phyloP scores from a whole-genome alignment of 2,797 vertebrate species.

The Zalophus californianus region DNA sequence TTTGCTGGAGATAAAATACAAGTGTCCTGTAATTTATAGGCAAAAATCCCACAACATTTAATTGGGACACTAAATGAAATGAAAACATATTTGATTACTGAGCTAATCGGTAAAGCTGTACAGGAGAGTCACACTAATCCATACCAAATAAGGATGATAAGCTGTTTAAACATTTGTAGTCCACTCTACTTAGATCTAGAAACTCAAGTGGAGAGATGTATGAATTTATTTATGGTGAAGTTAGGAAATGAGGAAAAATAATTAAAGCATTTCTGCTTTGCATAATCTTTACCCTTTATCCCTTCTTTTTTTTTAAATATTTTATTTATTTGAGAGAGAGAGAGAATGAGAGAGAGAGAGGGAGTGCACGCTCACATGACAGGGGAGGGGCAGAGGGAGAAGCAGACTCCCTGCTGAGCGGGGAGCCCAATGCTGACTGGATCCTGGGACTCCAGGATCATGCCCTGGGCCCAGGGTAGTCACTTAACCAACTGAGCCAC shows the following conservation, averaged over 20 bases:
- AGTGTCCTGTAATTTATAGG: not conserved
- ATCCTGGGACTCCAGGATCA: no score
- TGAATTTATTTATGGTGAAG: conserved; percentile 31
- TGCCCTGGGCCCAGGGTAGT: no score
- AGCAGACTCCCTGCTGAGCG: no score
- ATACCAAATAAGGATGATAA: not conserved
- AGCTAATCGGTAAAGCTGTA: conserved; percentile 39
- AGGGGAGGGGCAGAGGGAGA: no score
- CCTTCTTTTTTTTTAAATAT: no score
- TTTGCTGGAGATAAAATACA: not conserved
- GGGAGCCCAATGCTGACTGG: no score
- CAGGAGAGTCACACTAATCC: not conserved
- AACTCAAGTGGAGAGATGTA: conserved; percentile 23
- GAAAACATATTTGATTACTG: conserved; percentile 8
- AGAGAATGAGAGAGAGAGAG: no score
- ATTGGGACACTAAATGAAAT: conserved; percentile 2
- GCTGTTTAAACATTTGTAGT: not conserved
- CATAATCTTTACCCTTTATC: not conserved
- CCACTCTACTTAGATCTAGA: not conserved
- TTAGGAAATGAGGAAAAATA: not conserved
- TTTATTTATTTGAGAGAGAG: no score
- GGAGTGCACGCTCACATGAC: no score
- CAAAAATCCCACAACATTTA: not conserved
- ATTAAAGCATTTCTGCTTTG: not conserved
- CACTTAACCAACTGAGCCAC: no score